Conservation (phyloP, 2,797 vertebrate species). For the Clarias fuscus region DNA sequence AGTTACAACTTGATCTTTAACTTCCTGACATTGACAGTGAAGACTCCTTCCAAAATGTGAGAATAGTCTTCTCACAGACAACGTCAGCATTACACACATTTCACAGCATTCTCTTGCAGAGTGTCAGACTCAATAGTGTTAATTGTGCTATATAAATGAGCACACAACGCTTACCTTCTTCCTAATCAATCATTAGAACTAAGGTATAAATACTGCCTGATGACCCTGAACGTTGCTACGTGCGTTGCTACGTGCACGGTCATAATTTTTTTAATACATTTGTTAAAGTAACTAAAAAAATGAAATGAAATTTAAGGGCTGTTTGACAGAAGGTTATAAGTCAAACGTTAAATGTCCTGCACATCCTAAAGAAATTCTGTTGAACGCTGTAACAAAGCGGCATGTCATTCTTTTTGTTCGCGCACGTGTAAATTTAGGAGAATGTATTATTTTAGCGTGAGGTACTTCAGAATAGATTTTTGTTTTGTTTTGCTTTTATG, state of each 20-base stretch:
- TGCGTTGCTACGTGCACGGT: no score
- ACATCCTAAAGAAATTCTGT: conserved; percentile 44
- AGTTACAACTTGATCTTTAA: background rate
- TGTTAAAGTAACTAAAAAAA: background rate
- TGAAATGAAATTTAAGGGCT: background rate
- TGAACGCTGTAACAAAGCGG: conserved; percentile 66
- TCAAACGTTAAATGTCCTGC: conserved; percentile 44
- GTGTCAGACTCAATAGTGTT: background rate
- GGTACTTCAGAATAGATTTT: conserved; percentile 65
- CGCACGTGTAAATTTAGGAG: conserved; percentile 39
- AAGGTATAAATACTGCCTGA: background rate
- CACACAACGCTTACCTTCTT: background rate
- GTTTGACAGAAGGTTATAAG: conserved; percentile 24
- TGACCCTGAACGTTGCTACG: background rate
- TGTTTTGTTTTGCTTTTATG: conserved; percentile 60
- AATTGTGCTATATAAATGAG: background rate
- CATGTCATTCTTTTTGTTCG: conserved; percentile 59
- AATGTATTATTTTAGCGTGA: conserved; percentile 59
- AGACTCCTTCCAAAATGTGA: background rate
- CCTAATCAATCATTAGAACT: background rate
- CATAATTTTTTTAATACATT: background rate
- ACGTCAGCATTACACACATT: background rate
- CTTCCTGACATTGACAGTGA: background rate
- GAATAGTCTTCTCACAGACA: background rate
- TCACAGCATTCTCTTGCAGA: background rate